Evolutionary conservation across 2,113 vertebrate genomes (phyloP).

Genomic region (Takifugu flavidus): DNA sequence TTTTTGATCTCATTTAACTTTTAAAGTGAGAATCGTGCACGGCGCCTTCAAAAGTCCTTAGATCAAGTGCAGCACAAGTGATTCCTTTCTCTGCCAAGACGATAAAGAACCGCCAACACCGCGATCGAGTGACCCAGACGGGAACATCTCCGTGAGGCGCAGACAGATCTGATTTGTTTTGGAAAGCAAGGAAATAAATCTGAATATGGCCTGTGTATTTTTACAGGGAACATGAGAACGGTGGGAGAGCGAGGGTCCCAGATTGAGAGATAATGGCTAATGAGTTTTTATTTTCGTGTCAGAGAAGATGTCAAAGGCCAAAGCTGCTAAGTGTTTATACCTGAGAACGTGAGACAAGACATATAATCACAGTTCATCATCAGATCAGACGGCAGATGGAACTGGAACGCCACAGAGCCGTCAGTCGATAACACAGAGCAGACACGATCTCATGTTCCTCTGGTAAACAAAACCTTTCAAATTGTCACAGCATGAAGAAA

Average conservation of each 20-base stretch:
- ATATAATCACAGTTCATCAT: too few relatives aligned
- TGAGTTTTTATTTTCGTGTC: not conserved
- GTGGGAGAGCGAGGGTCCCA: slow-evolving; percentile 19
- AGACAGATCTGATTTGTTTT: slow-evolving; percentile 39
- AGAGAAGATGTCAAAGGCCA: not conserved
- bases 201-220: slow-evolving; percentile 50
- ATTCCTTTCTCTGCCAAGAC: slow-evolving; percentile 27
- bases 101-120: slow-evolving; percentile 39
- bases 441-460: not conserved
- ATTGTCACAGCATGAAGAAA: too few relatives aligned
- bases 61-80: slow-evolving; percentile 32
- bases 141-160: slow-evolving; percentile 20
- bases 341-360: not conserved
- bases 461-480: too few relatives aligned
- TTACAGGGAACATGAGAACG: slow-evolving; percentile 45
- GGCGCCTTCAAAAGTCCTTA: slow-evolving; percentile 33
- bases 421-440: too few relatives aligned
- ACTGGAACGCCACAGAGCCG: too few relatives aligned
- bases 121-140: slow-evolving; percentile 28
- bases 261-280: slow-evolving; percentile 8
- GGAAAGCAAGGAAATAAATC: slow-evolving; percentile 49
- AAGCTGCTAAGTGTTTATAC: not conserved
- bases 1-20: slow-evolving; percentile 19
- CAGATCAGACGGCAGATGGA: too few relatives aligned
- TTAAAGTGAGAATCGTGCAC: slow-evolving; percentile 23